phyloP scores from a whole-genome alignment of 37 sponge, comb jelly and placozoan genomes.

The Crambe crambe region DNA sequence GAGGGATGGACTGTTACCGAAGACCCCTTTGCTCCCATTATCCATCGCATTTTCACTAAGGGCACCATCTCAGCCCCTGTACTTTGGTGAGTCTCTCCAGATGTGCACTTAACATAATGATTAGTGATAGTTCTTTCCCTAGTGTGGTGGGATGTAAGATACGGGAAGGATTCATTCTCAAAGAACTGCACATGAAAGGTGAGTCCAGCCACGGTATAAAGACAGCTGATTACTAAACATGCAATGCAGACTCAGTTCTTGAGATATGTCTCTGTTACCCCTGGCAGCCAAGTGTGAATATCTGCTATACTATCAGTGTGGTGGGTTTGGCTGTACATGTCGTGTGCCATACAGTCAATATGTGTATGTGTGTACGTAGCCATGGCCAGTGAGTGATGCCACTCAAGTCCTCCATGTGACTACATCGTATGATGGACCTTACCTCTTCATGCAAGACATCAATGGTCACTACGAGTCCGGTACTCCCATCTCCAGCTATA shows the following conservation, averaged over 20 bases:
- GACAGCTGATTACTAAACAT: not conserved
- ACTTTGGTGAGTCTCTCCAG: slow-evolving; percentile 21
- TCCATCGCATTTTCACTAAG: slow-evolving; percentile 3
- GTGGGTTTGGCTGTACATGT: slow-evolving; percentile 30
- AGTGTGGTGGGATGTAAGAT: slow-evolving; percentile 77
- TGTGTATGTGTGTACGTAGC: slow-evolving; percentile 1
- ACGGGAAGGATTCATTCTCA: slow-evolving; percentile 67
- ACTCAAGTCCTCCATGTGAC: slow-evolving; percentile 7
- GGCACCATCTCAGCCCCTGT: slow-evolving; percentile 40
- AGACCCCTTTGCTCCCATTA: slow-evolving; percentile 31
- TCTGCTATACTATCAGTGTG: slow-evolving; percentile 55
- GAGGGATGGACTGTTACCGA: slow-evolving; percentile 15
- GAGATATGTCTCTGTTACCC: slow-evolving; percentile 55
- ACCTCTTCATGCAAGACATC: slow-evolving; percentile 58
- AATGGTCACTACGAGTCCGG: slow-evolving; percentile 23
- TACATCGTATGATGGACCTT: slow-evolving; percentile 56
- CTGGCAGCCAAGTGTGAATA: slow-evolving; percentile 66
- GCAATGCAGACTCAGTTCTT: slow-evolving; percentile 20
- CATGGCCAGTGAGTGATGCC: slow-evolving; percentile 37
- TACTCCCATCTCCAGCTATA: slow-evolving; percentile 20
- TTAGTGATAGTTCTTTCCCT: not conserved
- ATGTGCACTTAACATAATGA: not conserved
- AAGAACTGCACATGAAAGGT: slow-evolving; percentile 42
- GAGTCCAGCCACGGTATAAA: not conserved
- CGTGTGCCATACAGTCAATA: not conserved